Conservation (phyloP, 2,797 vertebrate species). For the Lophotriccus pileatus region DNA sequence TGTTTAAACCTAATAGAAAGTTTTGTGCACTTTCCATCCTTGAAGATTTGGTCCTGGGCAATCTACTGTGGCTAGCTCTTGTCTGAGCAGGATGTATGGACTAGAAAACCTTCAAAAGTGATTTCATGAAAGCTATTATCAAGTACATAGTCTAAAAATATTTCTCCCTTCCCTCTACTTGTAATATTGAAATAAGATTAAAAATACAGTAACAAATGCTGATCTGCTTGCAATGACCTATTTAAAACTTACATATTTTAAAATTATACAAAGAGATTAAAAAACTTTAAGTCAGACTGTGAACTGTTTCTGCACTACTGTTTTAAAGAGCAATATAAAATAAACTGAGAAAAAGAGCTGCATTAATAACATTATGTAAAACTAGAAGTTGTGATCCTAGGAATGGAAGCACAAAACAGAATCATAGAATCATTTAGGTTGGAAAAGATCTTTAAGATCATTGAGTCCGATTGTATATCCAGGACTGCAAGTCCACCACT, state of each 20-base stretch:
- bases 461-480: rapidly evolving
- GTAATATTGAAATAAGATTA: not conserved
- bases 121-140: not conserved
- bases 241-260: not conserved
- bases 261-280: not conserved
- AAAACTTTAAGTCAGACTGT: not conserved
- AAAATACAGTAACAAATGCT: not conserved
- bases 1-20: not conserved
- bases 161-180: not conserved
- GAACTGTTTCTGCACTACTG: not conserved
- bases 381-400: not conserved
- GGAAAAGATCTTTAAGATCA: not conserved
- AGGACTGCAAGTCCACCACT: not conserved
- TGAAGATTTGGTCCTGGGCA: not conserved
- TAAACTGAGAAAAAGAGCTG: not conserved
- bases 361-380: not conserved
- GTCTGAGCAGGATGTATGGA: not conserved
- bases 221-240: not conserved
- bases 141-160: not conserved
- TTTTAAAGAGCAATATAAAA: not conserved
- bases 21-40: not conserved
- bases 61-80: not conserved
- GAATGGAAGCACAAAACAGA: not conserved
- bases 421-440: not conserved
- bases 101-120: not conserved